Conservation (phyloP, 2,797 vertebrate genomes). For the Mormyrus hasselquistii region DNA sequence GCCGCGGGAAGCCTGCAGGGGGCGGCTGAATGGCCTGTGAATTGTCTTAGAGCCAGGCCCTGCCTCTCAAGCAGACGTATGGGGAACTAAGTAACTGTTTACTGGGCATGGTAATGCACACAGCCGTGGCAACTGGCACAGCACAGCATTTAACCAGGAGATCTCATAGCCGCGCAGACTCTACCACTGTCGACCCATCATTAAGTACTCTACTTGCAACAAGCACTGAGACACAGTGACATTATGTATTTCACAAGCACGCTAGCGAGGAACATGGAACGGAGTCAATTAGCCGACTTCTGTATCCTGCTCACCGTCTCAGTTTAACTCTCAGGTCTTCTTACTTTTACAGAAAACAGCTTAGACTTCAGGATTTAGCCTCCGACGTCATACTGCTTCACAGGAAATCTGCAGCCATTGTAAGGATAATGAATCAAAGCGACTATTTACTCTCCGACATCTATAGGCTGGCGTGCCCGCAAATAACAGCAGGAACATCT, state of each 20-base stretch:
- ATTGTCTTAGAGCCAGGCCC: no score
- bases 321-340: not conserved
- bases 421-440: not conserved
- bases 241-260: not conserved
- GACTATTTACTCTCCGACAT: not conserved
- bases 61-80: not conserved
- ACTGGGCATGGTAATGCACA: slow-evolving; percentile 26
- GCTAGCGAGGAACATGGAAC: not conserved
- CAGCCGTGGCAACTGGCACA: slow-evolving; percentile 26
- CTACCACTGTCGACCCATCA: not conserved
- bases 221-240: not conserved
- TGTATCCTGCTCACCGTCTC: not conserved
- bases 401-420: not conserved
- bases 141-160: slow-evolving; percentile 12
- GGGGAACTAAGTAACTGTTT: slow-evolving; percentile 27
- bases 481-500: slow-evolving; percentile 6
- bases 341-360: not conserved
- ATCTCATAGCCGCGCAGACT: slow-evolving; percentile 21
- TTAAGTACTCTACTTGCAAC: not conserved
- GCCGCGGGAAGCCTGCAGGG: not conserved
- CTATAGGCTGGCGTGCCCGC: not conserved
- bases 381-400: not conserved
- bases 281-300: not conserved
- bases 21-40: not conserved
- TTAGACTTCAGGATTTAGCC: not conserved